Conservation (phyloP, 2,888 invertebrate genomes). For the Zaprionus bogoriensis region DNA sequence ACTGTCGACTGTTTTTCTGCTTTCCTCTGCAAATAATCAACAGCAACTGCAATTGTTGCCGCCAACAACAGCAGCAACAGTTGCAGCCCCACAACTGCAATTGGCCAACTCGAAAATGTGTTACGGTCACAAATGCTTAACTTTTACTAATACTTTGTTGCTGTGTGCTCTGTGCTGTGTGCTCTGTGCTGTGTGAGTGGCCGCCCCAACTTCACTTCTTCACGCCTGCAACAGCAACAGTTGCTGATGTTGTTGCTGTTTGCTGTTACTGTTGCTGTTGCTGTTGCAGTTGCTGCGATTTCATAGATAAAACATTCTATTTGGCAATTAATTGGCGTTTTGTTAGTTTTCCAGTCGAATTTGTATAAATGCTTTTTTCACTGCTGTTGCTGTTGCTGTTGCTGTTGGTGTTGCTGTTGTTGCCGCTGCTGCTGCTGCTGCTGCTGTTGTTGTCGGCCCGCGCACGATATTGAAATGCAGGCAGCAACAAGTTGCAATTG, state of each 20-base stretch:
- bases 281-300: constrained; percentile 63
- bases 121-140: constrained; percentile 79
- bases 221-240: constrained; percentile 23
- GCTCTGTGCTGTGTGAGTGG: constrained; percentile 7
- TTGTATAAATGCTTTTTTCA: constrained; percentile 68
- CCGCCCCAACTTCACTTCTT: constrained; percentile 43
- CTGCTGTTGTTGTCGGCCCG: constrained; percentile 45
- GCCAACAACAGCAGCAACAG: constrained; percentile 28
- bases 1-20: constrained; percentile 40
- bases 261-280: constrained; percentile 31
- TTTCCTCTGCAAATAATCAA: constrained; percentile 59
- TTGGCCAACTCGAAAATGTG: constrained; percentile 64
- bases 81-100: constrained; percentile 53
- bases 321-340: constrained; percentile 81
- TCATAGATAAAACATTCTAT: constrained; percentile 80
- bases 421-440: constrained; percentile 42
- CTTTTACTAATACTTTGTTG: constrained; percentile 77
- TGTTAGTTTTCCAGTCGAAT: constrained; percentile 77
- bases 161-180: constrained; percentile 10
- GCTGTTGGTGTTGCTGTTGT: constrained; percentile 39
- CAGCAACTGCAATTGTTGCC: constrained; percentile 27
- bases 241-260: constrained; percentile 19
- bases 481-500: constrained; percentile 56
- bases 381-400: constrained; percentile 37
- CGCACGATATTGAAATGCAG: constrained; percentile 81